phyloP scores from a whole-genome alignment of 2,797 vertebrate genomes.

The Enteromius afrohamiltoni region DNA sequence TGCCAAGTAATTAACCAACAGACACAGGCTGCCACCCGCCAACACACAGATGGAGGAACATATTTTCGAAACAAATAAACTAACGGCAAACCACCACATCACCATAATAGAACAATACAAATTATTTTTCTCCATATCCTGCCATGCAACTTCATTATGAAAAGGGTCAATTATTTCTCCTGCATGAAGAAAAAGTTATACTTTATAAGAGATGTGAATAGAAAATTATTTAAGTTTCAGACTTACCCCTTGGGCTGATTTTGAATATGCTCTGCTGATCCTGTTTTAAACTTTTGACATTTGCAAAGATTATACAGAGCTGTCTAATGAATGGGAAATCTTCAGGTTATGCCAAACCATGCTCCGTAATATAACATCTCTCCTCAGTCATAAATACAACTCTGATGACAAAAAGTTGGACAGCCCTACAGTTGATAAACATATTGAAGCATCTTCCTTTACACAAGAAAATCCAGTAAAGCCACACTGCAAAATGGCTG shows the following conservation, averaged over 20 bases:
- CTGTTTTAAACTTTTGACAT: slow-evolving; percentile 10
- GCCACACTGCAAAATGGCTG: not conserved
- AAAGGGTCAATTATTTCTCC: not conserved
- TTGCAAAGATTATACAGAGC: not conserved
- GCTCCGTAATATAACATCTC: slow-evolving; percentile 39
- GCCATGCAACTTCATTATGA: not conserved
- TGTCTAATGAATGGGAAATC: slow-evolving; percentile 21
- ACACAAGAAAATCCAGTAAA: slow-evolving; percentile 7
- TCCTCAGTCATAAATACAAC: slow-evolving; percentile 41
- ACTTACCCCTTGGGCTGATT: slow-evolving; percentile 1
- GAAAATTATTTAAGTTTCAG: not conserved
- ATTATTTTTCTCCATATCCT: not conserved
- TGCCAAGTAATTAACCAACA: slow-evolving; percentile 46
- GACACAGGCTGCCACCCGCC: not conserved
- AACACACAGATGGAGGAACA: slow-evolving; percentile 19
- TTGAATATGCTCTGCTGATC: slow-evolving; percentile 21
- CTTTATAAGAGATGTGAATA: not conserved
- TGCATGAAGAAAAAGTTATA: not conserved
- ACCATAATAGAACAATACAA: not conserved
- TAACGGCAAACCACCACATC: not conserved
- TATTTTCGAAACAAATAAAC: slow-evolving; percentile 8
- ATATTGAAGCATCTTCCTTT: slow-evolving; percentile 6
- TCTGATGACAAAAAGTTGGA: slow-evolving; percentile 44
- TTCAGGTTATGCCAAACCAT: slow-evolving; percentile 33
- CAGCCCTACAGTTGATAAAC: slow-evolving; percentile 3